A percentile compares a stretch with the other conserved stretches of the same genome.
Conservation (phyloP, 1,140 invertebrate genomes). For the Pogonomyrmex californicus region DNA sequence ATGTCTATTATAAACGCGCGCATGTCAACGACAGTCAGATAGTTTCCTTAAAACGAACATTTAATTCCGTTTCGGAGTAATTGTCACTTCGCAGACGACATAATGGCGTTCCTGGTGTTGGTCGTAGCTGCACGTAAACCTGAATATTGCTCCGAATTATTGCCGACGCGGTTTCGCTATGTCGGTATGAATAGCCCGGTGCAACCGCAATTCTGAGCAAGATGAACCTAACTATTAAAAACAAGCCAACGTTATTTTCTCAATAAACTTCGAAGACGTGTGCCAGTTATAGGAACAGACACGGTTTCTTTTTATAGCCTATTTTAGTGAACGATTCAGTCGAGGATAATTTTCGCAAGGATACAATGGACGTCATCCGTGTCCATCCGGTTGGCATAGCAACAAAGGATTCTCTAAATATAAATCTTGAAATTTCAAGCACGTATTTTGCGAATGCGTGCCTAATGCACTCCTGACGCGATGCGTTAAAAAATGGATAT, state of each 20-base stretch:
- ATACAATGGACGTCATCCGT: neutral
- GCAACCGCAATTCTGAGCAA: constrained; percentile 41
- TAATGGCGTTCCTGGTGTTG: constrained; percentile 26
- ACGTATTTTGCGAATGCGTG: neutral
- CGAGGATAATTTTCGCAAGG: constrained; percentile 2
- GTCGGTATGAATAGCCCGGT: constrained; percentile 5
- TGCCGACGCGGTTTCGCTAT: constrained; percentile 31
- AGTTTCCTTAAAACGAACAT: constrained; percentile 55
- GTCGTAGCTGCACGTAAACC: constrained; percentile 31
- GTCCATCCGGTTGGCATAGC: neutral
- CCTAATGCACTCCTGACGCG: too few species aligned
- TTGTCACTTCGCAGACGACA: constrained; percentile 46
- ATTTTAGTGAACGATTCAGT: constrained; percentile 43
- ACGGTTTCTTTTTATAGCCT: constrained; percentile 30
- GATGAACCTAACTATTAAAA: constrained; percentile 42
- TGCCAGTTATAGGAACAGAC: constrained; percentile 15
- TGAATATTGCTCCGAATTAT: constrained; percentile 53
- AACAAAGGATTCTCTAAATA: neutral
- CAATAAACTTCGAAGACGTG: constrained; percentile 62
- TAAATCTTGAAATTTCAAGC: neutral
- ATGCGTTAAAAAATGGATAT: constrained; percentile 34
- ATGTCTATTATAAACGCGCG: constrained; percentile 21
- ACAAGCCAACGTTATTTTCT: constrained; percentile 24
- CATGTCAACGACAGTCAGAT: neutral
- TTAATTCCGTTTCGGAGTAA: constrained; percentile 65